Conservation (phyloP, 2,113 vertebrate genomes). For the Camelus dromedarius region DNA sequence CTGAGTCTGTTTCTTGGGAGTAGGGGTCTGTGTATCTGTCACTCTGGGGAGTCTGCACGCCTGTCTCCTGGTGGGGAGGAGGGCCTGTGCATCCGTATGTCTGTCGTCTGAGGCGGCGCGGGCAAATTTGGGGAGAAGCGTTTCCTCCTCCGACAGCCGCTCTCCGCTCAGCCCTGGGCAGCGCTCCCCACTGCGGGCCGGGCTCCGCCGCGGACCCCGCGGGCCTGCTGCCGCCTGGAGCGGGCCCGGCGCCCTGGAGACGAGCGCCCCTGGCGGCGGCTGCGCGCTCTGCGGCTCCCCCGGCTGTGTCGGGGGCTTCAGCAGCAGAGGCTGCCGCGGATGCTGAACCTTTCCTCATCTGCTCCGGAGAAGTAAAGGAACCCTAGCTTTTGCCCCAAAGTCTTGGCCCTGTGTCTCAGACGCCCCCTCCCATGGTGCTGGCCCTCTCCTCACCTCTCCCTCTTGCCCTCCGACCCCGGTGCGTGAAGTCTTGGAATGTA, state of each 20-base stretch:
- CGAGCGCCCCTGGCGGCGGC: conserved; percentile 56
- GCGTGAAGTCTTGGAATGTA: neutral
- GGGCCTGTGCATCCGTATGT: neutral
- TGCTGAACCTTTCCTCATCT: neutral
- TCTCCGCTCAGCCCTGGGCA: neutral
- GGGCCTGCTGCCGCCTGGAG: rapidly evolving
- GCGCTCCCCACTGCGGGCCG: rapidly evolving
- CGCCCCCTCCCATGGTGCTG: neutral
- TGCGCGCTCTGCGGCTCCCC: conserved; percentile 36
- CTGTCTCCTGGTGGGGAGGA: neutral
- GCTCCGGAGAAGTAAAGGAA: neutral
- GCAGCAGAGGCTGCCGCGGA: rapidly evolving
- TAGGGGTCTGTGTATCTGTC: neutral
- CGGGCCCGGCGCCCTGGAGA: neutral
- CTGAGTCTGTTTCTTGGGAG: neutral
- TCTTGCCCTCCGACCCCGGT: neutral
- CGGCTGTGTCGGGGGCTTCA: neutral
- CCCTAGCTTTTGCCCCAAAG: neutral
- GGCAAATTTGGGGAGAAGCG: too few relatives aligned
- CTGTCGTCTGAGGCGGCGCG: neutral
- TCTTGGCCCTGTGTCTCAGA: neutral
- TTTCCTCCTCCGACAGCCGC: neutral
- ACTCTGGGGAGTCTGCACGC: neutral
- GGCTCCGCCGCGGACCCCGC: rapidly evolving
- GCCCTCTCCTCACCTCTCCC: neutral